phyloP scores from a whole-genome alignment of 2,113 vertebrate genomes.

The Delphinapterus leucas region DNA sequence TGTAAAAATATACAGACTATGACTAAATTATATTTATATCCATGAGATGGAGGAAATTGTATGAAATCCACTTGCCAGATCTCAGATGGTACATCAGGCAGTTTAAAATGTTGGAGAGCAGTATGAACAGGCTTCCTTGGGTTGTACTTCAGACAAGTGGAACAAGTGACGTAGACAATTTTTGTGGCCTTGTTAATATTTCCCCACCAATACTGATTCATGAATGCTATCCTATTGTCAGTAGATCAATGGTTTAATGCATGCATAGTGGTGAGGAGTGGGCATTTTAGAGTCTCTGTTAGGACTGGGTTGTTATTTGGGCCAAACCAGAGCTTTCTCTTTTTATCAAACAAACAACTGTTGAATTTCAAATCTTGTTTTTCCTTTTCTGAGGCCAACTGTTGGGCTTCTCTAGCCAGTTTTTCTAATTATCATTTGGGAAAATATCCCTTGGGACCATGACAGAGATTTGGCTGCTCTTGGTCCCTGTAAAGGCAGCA shows the following conservation, averaged over 20 bases:
- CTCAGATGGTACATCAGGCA: too few species aligned
- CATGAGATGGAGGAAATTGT: neutral
- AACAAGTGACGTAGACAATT: neutral
- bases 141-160: neutral
- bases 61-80: neutral
- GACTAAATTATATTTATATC: neutral
- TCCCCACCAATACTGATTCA: neutral
- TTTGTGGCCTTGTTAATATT: neutral
- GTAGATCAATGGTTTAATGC: neutral
- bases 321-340: neutral
- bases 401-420: neutral
- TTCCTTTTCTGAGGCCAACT: neutral
- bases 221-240: neutral
- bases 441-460: neutral
- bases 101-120: neutral
- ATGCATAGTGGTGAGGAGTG: neutral
- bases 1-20: neutral
- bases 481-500: neutral
- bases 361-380: neutral
- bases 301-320: neutral
- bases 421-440: neutral
- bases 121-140: neutral
- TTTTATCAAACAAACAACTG: neutral
- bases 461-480: neutral
- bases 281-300: neutral